Base-by-base conservation (phyloP, 2,113 vertebrate species). In the Prietella phreatophila region DNA sequence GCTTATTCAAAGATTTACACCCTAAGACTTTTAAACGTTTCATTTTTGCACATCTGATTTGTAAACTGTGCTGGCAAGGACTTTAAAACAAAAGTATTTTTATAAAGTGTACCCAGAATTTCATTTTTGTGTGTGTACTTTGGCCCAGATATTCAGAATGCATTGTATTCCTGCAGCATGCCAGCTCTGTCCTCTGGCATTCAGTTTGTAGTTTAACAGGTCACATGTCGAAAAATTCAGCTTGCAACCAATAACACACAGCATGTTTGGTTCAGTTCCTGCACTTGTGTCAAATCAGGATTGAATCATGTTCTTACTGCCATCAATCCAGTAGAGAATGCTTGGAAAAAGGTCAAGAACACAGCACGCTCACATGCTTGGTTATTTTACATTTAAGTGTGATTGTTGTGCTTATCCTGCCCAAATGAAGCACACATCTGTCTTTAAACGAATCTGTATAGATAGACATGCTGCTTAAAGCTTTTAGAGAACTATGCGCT, bases 131-230 rank as follows among this genome's bases (percentile, higher is more conserved):
- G 20, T 47, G 39, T 27, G 73, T 76, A 14, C 11, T 76, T 47
- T 50, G 42, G 73, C 73, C 73, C 73, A 76, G 73, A 75, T 76
- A n/a, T 78, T 30, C 50, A 79, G n/a, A 56, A 56, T 33, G 30
- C 50, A 30, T 30, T 30, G 14, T 80, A 30, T 56, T 81, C 56
- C n/a, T 56, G 78, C n/a, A 81, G 50, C n/a, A 81, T 15, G 0
- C 9, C 53, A 81, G n/a, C 15, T 56, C 17, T 56, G 50, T 33
- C 53, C 53, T 80, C 78, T 80, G 27, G 27, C 53, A 33, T 80
- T 80, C 50, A 56, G 78, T 80, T 55, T 56, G 25, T 80, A 56
- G 27, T 80, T 80, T 33, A 55, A 30, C n/a, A 20, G n/a, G 1
- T 30, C 27, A n/a, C 11, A 1, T 55, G n/a, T 55, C 27, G 20